Evolutionary conservation across 2,113 vertebrate species (phyloP).

Genomic region (Pelmatolapia mariae): DNA sequence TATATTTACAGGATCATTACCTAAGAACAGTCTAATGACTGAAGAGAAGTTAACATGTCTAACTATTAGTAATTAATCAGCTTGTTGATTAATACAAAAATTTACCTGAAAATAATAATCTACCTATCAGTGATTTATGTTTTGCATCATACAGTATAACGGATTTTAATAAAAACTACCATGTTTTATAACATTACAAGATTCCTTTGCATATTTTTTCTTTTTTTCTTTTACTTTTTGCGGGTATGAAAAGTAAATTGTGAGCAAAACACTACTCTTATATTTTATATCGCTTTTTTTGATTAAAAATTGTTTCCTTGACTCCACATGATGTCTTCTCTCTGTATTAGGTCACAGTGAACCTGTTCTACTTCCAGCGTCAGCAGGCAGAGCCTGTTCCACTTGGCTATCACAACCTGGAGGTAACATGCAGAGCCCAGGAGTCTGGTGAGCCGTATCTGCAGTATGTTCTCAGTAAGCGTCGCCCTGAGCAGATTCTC

Average conservation of each 20-base stretch:
- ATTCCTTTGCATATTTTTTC: background rate
- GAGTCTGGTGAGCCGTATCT: constrained; percentile 82
- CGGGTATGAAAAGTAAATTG: background rate
- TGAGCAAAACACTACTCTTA: background rate
- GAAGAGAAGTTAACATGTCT: background rate
- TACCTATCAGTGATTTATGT: background rate
- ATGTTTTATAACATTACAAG: background rate
- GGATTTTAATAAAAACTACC: background rate
- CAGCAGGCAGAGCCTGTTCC: constrained; percentile 77
- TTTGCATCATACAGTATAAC: background rate
- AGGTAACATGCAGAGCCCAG: constrained; percentile 75
- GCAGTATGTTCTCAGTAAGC: constrained; percentile 71
- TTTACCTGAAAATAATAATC: background rate
- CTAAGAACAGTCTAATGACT: background rate
- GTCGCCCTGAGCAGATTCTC: constrained; percentile 37
- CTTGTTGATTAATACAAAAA: background rate
- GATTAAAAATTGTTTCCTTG: background rate
- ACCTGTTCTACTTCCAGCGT: constrained; percentile 81
- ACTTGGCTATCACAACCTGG: constrained; percentile 72
- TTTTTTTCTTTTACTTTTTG: background rate
- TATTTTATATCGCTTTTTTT: background rate
- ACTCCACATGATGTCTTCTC: background rate
- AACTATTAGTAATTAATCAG: background rate
- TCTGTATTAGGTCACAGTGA: constrained; percentile 78
- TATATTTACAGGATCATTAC: background rate